Percentiles rank a stretch among this genome's conserved stretches.
phyloP scores from a whole-genome alignment of 2,888 invertebrate species.

The Sinhomidia bicolor region DNA sequence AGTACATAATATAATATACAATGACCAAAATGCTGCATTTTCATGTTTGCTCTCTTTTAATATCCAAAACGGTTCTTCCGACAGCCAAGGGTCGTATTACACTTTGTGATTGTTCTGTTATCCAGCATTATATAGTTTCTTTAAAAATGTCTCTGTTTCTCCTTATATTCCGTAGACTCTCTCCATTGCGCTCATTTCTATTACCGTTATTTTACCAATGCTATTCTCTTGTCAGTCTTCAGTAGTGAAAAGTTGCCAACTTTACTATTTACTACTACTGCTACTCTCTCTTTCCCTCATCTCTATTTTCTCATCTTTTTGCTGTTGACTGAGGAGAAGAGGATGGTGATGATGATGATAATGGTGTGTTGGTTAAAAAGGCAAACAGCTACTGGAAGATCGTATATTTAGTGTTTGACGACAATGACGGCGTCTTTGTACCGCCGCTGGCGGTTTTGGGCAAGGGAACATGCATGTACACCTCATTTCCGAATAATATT shows the following conservation, averaged over 20 bases:
- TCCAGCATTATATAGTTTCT: not conserved
- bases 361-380: constrained; percentile 46
- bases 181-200: constrained; percentile 36
- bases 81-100: constrained; percentile 13
- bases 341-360: constrained; percentile 43
- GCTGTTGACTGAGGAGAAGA: constrained; percentile 4
- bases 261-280: not conserved
- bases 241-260: constrained; percentile 65
- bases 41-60: constrained; percentile 25
- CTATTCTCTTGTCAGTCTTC: constrained; percentile 53
- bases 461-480: constrained; percentile 45
- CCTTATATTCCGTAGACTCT: not conserved
- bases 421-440: constrained; percentile 36
- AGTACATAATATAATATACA: not conserved
- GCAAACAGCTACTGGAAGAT: constrained; percentile 59
- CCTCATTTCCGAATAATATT: constrained; percentile 56
- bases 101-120: constrained; percentile 30
- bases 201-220: not conserved
- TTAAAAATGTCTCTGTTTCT: not conserved
- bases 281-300: constrained; percentile 44
- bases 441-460: constrained; percentile 65
- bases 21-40: not conserved
- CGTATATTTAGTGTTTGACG: constrained; percentile 26
- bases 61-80: not conserved
- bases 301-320: constrained; percentile 40